Evolutionary conservation across 2,797 vertebrate genomes (phyloP), one percentile per base, ranked within the genome.

Genomic region (Sternarchorhynchus goeldii): DNA sequence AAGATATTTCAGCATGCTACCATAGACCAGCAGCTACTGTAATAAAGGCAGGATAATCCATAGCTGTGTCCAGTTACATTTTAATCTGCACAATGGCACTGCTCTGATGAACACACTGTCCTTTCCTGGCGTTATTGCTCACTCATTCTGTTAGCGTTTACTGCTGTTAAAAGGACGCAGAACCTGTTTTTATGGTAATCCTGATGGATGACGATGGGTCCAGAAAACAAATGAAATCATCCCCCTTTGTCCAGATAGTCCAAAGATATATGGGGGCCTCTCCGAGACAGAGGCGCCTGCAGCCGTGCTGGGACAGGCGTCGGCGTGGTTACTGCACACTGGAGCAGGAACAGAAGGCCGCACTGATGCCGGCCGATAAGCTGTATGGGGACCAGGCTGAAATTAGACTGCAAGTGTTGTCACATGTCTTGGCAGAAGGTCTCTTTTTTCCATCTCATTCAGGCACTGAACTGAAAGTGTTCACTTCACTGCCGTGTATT

Each of bases 301-400:
- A 73, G 82, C 57, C 68, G 36, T 63, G 68, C 75, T 77, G 57
- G 81, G 84, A 50, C 67, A 25, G 67, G 66, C 82, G 74, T 81
- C 69, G 75, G 76, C 69, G 62, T 84, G 72, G 80, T 72, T 79
- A 83, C 82, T 81, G 76, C 74, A 77, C 79, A 79, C 83, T 79
- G 72, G 73, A n/a, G 34, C 75, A 59, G 69, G 63, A 41, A 83
- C 77, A 72, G 78, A 73, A 74, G 68, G 78, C 70, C 75, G 58
- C 39, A 73, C 76, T 73, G 70, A 78, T 69, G 74, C 39, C 36
- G 67, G 67, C 21, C 75, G 76, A 82, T 73, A 78, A 84, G 56
- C 83, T 79, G 68, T 73, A 71, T 36, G 20, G 21, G 41, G 50
- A 53, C 70, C 41, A 31, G 32, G 56, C 73, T 79, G 77, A 79